These are phyloP conservation scores for Cryptoblepharus egeriae DNA, from an alignment of 2,797 vertebrate genomes.

Conservation along the genomic window DNA sequence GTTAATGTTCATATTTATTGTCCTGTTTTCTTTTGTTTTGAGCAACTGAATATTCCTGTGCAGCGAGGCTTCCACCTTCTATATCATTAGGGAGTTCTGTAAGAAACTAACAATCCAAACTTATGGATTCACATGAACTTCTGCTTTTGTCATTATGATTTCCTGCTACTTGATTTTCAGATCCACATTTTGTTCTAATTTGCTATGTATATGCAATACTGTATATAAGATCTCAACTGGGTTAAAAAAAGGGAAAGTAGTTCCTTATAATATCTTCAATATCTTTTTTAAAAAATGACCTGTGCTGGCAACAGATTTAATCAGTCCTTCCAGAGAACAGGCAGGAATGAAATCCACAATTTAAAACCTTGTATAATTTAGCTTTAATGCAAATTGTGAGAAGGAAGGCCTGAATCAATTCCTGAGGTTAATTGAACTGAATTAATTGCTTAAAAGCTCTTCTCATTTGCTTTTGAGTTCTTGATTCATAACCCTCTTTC, in stretches of 20 bases:
- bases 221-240: not conserved
- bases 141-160: not conserved
- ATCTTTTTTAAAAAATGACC: not conserved
- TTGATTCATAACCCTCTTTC: not conserved
- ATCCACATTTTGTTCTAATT: not conserved
- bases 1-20: not conserved
- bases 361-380: constrained; percentile 4
- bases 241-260: not conserved
- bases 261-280: not conserved
- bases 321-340: constrained; percentile 3
- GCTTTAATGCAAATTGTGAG: not conserved
- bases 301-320: not conserved
- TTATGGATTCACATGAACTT: not conserved
- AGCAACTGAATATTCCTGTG: not conserved
- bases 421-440: constrained; percentile 30
- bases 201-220: not conserved
- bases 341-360: not conserved
- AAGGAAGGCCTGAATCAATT: constrained; percentile 20
- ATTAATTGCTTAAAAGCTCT: constrained; percentile 1
- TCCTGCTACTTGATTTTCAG: not conserved
- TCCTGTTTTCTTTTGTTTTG: constrained; percentile 2
- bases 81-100: not conserved
- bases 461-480: constrained; percentile 21
- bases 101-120: not conserved
- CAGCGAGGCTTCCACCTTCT: not conserved